Evolutionary conservation across 2,113 vertebrate species (phyloP).

Genomic region (Leucoraja erinaceus): DNA sequence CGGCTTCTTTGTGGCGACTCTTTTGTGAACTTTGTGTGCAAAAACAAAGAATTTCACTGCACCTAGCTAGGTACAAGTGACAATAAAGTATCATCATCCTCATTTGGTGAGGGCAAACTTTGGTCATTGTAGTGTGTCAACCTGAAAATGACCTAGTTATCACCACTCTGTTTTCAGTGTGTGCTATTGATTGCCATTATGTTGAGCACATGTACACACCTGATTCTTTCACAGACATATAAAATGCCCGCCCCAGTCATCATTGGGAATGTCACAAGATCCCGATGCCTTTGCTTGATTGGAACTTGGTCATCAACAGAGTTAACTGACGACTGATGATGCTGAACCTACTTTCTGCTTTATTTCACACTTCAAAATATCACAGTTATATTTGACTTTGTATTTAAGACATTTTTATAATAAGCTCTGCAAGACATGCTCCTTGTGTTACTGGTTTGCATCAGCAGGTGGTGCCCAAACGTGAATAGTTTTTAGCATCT

Average conservation of each 20-base stretch:
- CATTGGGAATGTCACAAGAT: neutral
- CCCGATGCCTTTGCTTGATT: neutral
- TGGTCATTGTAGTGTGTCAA: neutral
- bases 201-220: neutral
- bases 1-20: too few species aligned
- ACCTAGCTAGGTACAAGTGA: too few species aligned
- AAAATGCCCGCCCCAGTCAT: neutral
- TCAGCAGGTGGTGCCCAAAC: neutral
- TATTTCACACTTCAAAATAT: neutral
- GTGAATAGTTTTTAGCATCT: neutral
- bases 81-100: too few species aligned
- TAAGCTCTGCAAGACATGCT: neutral
- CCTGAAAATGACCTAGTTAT: neutral
- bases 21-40: too few species aligned
- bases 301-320: neutral
- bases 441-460: neutral
- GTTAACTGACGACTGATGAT: neutral
- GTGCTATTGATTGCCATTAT: neutral
- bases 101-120: conserved; percentile 43
- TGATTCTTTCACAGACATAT: neutral
- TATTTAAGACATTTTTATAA: neutral
- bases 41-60: too few species aligned
- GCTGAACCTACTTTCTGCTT: conserved; percentile 1
- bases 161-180: conserved; percentile 27
- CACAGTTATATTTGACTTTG: neutral